Base-by-base conservation (phyloP, 1,140 invertebrate species). In the Drosophila miranda region DNA sequence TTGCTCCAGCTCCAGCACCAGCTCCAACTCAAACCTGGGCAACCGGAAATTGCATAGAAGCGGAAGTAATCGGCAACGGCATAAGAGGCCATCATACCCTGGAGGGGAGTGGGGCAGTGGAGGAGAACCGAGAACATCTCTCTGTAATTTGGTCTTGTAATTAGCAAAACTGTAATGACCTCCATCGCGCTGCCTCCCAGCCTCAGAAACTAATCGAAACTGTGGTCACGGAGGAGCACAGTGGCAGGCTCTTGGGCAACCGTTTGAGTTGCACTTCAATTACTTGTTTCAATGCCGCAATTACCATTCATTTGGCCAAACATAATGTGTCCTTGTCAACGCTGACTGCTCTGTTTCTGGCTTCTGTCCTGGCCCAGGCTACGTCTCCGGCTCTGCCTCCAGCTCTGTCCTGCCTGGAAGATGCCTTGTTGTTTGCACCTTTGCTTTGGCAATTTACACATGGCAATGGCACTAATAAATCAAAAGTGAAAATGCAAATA, bases 401-500 rank as follows among this genome's bases (percentile, higher is more conserved):
- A 74, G 76, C 64, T 7, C 28, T 28, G 6, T 28, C 6, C 28
- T 9, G 30, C 30, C 30, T 30, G 30, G 3, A 30, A 30, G 30
- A 30, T 13, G 48, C 23, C 66, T 86, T 67, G 82, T 86, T 86
- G 82, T 86, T 88, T 78, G 83, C 82, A 87, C 82, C 82, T 87
- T 78, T 78, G 82, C 82, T 75, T 82, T 82, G 75, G 62, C 82
- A 87, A 87, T 87, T 87, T 87, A 83, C 82, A 87, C 83, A 87
- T 76, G 75, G 79, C 84, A 77, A 83, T 89, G 79, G 87, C 84
- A 83, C 88, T 88, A 88, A 88, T 88, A 88, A 88, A 88, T 88
- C 83, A 88, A 88, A 88, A 88, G 83, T 88, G 83, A 88, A 88
- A 88, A 88, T 88, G 84, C 83, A 88, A 88, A 88, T 89, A 83